phyloP scores from a whole-genome alignment of 2,113 vertebrate genomes.

The Phoxinus phoxinus region DNA sequence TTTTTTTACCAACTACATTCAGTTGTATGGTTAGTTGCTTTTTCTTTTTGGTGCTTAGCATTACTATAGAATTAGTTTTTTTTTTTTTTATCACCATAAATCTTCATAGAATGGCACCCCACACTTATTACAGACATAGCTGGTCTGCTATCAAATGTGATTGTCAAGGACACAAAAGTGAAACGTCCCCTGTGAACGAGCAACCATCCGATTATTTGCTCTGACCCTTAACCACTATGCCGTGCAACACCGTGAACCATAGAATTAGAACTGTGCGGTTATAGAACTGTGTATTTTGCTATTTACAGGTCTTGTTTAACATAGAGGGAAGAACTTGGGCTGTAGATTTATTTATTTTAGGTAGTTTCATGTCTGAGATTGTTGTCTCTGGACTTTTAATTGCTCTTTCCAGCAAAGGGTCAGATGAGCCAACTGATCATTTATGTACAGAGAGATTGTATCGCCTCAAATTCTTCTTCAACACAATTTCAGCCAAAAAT shows the following conservation, averaged over 20 bases:
- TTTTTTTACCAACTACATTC: no score
- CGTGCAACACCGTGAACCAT: not conserved
- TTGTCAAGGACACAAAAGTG: not conserved
- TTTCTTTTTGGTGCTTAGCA: not conserved
- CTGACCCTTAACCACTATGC: conserved; percentile 7
- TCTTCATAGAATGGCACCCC: not conserved
- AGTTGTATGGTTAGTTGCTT: no score
- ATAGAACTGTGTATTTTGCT: conserved; percentile 21
- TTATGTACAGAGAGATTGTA: conserved; percentile 78
- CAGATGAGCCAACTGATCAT: conserved; percentile 74
- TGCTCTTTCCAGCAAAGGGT: conserved; percentile 78
- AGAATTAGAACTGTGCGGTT: conserved; percentile 2
- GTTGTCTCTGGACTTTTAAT: conserved; percentile 74
- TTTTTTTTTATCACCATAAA: not conserved
- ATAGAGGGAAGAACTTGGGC: conserved; percentile 56
- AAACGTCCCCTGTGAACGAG: not conserved
- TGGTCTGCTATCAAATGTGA: not conserved
- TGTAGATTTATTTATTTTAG: conserved; percentile 77
- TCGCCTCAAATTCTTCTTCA: conserved; percentile 62
- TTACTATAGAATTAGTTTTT: not conserved
- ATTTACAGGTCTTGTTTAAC: conserved; percentile 68
- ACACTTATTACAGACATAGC: not conserved
- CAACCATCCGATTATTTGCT: not conserved
- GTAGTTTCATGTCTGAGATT: conserved; percentile 76
- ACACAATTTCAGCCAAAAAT: conserved; percentile 63